Evolutionary conservation across 1,140 invertebrate species (phyloP), one percentile per base, ranked within the genome.

Genomic region (Bradysia coprophila): DNA sequence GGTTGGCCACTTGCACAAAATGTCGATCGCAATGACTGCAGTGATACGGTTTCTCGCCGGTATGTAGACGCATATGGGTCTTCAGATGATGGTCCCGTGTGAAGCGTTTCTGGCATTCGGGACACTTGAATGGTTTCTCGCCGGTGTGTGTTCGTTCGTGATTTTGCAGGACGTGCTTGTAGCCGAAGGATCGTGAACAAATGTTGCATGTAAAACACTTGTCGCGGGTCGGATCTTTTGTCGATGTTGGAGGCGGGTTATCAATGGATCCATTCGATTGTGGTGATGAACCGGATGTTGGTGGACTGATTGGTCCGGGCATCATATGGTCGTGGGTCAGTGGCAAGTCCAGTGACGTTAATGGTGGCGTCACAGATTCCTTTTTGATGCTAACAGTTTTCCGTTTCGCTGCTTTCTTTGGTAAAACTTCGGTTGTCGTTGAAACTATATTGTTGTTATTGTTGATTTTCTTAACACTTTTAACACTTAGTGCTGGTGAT

Each of bases 121-220:
- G 78, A 56, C 93, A 98, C 54, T 93, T 84, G 65, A 96, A 96
- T 0, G 93, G 93, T 53, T 95, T 93, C 55, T 93, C 89, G 0
- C 93, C 92, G 0, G 92, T 96, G 59, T 97, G 93, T 0, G 91
- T 97, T 40, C 92, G 75, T 48, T 94, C 88, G 59, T 97, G 92
- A 55, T 97, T 98, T 56, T 93, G 88, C 16, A 93, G 64, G 2
- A 94, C 89, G 60, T 94, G 89, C 55, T 94, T 94, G 65, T 94
- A 93, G 6, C 87, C 88, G 52, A 93, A 94, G 2, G 78, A 82
- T 41, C 83, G 73, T 32, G 77, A 78, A 61, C 89, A 94, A 3
- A 87, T 77, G 40, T 75, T 75, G 62, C 89, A 94, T 3, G 78
- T 84, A 61, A 94, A 94, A 3, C 81, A 74, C 55, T 86, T 85